Evolutionary conservation across 2,888 invertebrate species (phyloP).

Genomic region (Pimpla rufipes): DNA sequence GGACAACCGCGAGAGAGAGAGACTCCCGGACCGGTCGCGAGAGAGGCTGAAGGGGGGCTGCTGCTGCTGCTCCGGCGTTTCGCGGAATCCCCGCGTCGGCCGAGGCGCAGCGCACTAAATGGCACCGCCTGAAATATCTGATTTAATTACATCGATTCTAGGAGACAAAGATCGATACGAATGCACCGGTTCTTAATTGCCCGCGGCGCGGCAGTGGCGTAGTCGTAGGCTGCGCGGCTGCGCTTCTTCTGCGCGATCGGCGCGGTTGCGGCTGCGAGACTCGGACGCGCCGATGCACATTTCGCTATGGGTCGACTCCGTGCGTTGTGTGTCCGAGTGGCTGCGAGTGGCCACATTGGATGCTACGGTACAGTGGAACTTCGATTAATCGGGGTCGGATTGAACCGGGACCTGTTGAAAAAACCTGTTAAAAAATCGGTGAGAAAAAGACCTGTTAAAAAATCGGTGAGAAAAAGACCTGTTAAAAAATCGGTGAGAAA

Average conservation of each 20-base stretch:
- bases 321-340: no score
- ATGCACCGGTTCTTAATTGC: slow-evolving; percentile 82
- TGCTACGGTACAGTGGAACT: no score
- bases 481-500: no score
- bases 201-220: slow-evolving; percentile 64
- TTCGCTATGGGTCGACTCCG: no score
- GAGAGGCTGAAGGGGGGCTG: slow-evolving; percentile 16
- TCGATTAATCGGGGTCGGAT: no score
- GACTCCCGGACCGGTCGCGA: slow-evolving; percentile 47
- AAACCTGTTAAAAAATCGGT: no score
- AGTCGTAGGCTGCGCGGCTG: slow-evolving; percentile 44
- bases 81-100: slow-evolving; percentile 76
- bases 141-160: slow-evolving; percentile 84
- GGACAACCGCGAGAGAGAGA: slow-evolving; percentile 53
- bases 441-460: no score
- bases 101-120: slow-evolving; percentile 78
- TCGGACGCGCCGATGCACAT: slow-evolving; percentile 43
- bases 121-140: slow-evolving; percentile 82
- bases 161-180: slow-evolving; percentile 83
- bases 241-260: slow-evolving; percentile 29
- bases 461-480: no score
- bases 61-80: slow-evolving; percentile 72
- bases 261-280: slow-evolving; percentile 5
- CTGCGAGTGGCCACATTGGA: no score
- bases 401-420: no score